Base-by-base conservation (phyloP, 1,140 invertebrate genomes). In the Drosophila tropicalis region DNA sequence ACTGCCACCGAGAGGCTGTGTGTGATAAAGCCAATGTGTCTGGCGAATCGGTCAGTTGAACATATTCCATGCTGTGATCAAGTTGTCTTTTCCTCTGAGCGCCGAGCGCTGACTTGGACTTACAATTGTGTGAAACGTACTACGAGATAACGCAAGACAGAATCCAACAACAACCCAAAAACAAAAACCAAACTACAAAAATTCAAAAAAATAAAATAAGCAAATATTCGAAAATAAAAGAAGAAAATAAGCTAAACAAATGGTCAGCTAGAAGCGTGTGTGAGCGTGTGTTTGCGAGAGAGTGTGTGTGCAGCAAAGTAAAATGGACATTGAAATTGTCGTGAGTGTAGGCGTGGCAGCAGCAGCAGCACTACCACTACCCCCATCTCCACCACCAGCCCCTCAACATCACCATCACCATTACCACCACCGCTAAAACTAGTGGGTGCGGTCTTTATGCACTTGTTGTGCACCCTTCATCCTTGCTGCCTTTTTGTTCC, bases 51-150 rank as follows among this genome's bases (percentile, higher is more conserved):
- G 84, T 87, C 83, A 87, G 83, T 87, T 87, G 83, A 87, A 87
- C 83, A 87, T 87, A 79, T 87, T 87, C 83, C 83, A 87, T 87
- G 83, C 83, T 87, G 83, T 87, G 83, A 87, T 87, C 83, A 87
- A 87, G 83, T 87, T 87, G 83, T 87, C 83, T 87, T 86, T 89
- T 89, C 84, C 83, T 87, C 79, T 87, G 84, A 87, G 83, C 83
- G 83, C 83, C 84, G 80, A 87, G 83, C 83, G 83, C 83, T 89
- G 60, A 62, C 83, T 86, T 82, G 83, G 82, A 87, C 79, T 86
- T 86, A 51, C 44, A 51, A 22, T 51, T 51, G 44, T 51, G 44
- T 51, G 82, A 79, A 85, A 78, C 81, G 79, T 71, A 85, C 39
- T 78, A 74, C 44, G 44, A 51, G 81, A 76, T 79, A 84, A 71